Conservation (phyloP, 2,888 invertebrate genomes). For the Vesta saturnalis region DNA sequence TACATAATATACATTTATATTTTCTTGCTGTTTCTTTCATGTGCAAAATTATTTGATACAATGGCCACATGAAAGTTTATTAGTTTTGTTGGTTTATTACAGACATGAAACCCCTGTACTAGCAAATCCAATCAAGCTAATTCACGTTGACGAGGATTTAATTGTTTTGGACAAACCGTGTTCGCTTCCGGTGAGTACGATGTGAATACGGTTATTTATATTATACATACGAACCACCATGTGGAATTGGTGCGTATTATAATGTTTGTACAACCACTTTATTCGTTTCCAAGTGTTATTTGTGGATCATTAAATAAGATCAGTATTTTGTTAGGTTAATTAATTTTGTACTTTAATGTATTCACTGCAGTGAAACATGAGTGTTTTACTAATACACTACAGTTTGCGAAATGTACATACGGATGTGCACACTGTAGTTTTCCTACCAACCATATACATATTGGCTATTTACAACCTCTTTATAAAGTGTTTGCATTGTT, state of each 20-base stretch:
- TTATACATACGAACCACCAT: conserved; percentile 51
- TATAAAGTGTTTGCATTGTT: no score
- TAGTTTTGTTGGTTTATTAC: conserved; percentile 57
- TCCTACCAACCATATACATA: neutral
- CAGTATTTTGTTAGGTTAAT: neutral
- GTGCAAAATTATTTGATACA: conserved; percentile 19
- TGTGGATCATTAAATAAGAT: neutral
- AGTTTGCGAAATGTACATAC: neutral
- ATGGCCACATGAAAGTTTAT: conserved; percentile 29
- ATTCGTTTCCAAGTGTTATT: neutral
- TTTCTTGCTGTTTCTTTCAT: conserved; percentile 21
- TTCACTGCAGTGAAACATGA: neutral
- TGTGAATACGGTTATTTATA: conserved; percentile 55
- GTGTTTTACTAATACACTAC: conserved; percentile 5
- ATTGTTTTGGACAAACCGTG: conserved; percentile 91
- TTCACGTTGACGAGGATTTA: conserved; percentile 85
- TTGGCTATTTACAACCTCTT: neutral
- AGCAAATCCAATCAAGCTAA: conserved; percentile 81
- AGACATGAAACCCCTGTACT: conserved; percentile 91
- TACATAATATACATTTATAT: conserved; percentile 18
- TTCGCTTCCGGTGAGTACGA: conserved; percentile 83
- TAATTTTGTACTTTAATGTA: neutral
- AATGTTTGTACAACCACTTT: conserved; percentile 6
- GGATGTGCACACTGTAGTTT: neutral
- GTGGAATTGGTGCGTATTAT: conserved; percentile 22